phyloP scores from a whole-genome alignment of 2,113 vertebrate species.

The Pedionomus torquatus region DNA sequence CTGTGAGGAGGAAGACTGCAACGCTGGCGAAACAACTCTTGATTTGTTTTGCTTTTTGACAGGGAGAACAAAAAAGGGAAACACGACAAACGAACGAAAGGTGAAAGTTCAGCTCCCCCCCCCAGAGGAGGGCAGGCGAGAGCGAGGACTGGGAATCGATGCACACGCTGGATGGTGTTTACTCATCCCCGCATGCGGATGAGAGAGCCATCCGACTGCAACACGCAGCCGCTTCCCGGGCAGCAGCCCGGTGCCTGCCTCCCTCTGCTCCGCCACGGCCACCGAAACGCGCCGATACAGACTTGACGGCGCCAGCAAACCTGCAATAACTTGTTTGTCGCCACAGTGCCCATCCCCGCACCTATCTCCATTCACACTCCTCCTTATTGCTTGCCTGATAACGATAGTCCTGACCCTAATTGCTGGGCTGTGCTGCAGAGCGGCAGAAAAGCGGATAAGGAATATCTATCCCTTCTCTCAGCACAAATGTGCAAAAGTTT shows the following conservation, averaged over 20 bases:
- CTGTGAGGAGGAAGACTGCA: not conserved
- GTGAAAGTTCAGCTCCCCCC: conserved; percentile 2
- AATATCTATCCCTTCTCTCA: not conserved
- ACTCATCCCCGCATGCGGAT: not conserved
- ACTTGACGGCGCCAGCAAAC: conserved; percentile 75
- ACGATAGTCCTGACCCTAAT: not conserved
- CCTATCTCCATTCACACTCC: conserved; percentile 53
- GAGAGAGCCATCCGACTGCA: not conserved
- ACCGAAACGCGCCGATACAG: conserved; percentile 43
- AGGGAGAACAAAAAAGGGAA: not conserved
- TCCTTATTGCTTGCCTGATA: conserved; percentile 66
- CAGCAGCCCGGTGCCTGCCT: not conserved
- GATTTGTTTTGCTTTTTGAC: not conserved
- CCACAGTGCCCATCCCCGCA: conserved; percentile 59
- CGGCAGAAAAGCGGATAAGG: not conserved
- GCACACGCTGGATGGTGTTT: conserved; percentile 8
- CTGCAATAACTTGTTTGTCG: conserved; percentile 60
- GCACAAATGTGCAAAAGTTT: conserved; percentile 34
- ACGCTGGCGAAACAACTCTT: not conserved
- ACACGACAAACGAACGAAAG: not conserved
- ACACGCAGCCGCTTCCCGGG: not conserved
- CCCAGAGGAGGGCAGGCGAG: not conserved
- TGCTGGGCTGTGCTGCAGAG: not conserved
- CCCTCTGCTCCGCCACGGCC: not conserved
- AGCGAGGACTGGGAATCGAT: not conserved